Base-by-base conservation (phyloP, 2,797 vertebrate species). In the Trematomus bernacchii region DNA sequence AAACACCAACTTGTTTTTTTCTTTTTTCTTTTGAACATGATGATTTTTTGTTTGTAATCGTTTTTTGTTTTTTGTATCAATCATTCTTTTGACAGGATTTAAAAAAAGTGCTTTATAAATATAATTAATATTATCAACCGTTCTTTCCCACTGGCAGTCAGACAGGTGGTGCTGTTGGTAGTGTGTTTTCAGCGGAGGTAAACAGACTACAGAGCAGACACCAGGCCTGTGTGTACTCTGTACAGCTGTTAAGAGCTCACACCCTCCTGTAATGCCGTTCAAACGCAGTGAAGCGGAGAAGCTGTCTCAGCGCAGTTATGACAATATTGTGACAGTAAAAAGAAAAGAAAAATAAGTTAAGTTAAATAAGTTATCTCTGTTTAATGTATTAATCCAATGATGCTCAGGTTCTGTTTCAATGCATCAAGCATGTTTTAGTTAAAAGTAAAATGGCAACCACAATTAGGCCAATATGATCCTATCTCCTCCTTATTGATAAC, bases 121-220 rank as follows among this genome's bases (percentile, higher is more conserved):
- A 33, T 33, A 33, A 5, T 33, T 33, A 6, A 7, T 33, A 33
- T 33, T 33, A 5, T 33, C 5, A 54, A 64, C 13, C 40, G 7
- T 23, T 68, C 57, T 54, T 3, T 78, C 61, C 46, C 43, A 12
- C 18, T 53, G 33, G 33, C 33, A 27, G 68, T 71, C 69, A 74
- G 23, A 72, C 18, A 77, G 61, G 71, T 68, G 77, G 46, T 27
- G 77, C 44, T 77, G 55, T 55, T 61, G 72, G 59, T 53, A 15
- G 69, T 48, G 57, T 84, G 50, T 6, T 85, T 75, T 85, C 71
- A 27, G 21, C 33, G 57, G 47, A 40, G 10, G 70, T 73, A 82
- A 90, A 83, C 76, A 90, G 27, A 82, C n/a, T 68, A 59, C 0
- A 1, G 37, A 52, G 75, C 73, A 66, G 66, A 63, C 65, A 65